phyloP scores from a whole-genome alignment of 1,140 invertebrate genomes.

The Hycleus phaleratus region DNA sequence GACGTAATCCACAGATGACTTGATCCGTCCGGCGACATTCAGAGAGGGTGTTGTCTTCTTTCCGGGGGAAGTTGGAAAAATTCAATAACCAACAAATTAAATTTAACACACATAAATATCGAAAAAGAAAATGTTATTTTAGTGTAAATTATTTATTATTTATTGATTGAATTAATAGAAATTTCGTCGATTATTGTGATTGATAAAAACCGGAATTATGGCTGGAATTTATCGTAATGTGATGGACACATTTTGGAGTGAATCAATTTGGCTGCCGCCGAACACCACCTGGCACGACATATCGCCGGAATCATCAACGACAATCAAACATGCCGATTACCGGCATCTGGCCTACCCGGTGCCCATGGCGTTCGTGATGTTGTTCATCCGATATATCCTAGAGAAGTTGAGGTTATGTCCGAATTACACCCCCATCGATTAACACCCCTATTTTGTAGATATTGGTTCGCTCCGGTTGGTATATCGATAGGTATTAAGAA shows the following conservation, averaged over 20 bases:
- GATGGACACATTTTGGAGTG: slow-evolving; percentile 67
- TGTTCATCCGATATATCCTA: slow-evolving; percentile 64
- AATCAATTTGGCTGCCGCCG: slow-evolving; percentile 79
- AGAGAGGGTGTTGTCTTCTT: too few relatives aligned
- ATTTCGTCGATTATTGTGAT: too few relatives aligned
- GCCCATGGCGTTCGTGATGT: slow-evolving; percentile 67
- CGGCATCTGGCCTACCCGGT: slow-evolving; percentile 76
- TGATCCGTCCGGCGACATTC: too few relatives aligned
- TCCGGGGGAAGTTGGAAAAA: too few relatives aligned
- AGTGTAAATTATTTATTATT: too few relatives aligned
- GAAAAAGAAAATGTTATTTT: too few relatives aligned
- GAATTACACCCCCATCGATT: background rate
- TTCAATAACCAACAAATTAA: too few relatives aligned
- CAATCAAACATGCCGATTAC: slow-evolving; percentile 72
- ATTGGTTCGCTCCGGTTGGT: slow-evolving; percentile 69
- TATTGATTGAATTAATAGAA: too few relatives aligned
- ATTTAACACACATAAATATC: too few relatives aligned
- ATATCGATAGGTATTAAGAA: slow-evolving; percentile 69
- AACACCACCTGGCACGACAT: slow-evolving; percentile 86
- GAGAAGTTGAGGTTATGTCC: slow-evolving; percentile 56
- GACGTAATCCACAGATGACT: too few relatives aligned
- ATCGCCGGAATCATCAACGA: slow-evolving; percentile 63
- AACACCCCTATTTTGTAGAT: slow-evolving; percentile 44
- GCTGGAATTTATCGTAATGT: slow-evolving; percentile 16
- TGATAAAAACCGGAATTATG: background rate